Evolutionary conservation across 2,113 vertebrate genomes (phyloP), one percentile per base, ranked within the genome.

Genomic region (Tautogolabrus adspersus): DNA sequence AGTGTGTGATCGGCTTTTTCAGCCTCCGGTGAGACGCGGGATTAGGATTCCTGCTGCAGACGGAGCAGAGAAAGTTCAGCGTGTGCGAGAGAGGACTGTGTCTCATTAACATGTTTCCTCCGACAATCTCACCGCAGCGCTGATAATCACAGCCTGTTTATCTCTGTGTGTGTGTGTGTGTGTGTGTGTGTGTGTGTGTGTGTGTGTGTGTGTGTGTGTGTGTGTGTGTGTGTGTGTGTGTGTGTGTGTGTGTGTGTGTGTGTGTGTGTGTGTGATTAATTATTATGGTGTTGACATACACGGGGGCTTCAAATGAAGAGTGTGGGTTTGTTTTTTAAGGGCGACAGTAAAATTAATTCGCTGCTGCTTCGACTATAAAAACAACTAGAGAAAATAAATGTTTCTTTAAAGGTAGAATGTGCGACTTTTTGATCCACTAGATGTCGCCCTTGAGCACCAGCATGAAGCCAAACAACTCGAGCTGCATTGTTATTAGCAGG

Each of bases 1-100:
- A 6, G 13, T 54, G 40, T 67, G 47, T n/a, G 59, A 59, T 67
- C 78, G 37, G 6, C 59, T 77, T n/a, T 62, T 66, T 56, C 30
- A 7, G 49, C 61, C 4, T 12, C 66, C 8, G 46, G 72, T 64
- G 49, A 42, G 56, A 38, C 10, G 5, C 49, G 7, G 30, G 54
- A 13, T 76, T 57, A 12, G 42, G 46, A 51, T 67, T 75, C 2
- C n/a, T 22, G 65, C 16, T 44, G 59, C 9, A 47, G 64, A 18
- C 38, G 16, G 37, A 21, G 26, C 38, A n/a, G 23, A 21, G 26
- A 16, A 8, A 21, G 52, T 34, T 56, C 40, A 75, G 15, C 1
- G 57, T 10, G 37, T 30, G 18, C 5, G 13, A 2, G n/a, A 10
- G 42, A 8, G 37, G 52, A 23, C 3, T 4, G 62, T 47, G 46